phyloP scores from a whole-genome alignment of 2,888 invertebrate genomes.

The Magallana nippona region DNA sequence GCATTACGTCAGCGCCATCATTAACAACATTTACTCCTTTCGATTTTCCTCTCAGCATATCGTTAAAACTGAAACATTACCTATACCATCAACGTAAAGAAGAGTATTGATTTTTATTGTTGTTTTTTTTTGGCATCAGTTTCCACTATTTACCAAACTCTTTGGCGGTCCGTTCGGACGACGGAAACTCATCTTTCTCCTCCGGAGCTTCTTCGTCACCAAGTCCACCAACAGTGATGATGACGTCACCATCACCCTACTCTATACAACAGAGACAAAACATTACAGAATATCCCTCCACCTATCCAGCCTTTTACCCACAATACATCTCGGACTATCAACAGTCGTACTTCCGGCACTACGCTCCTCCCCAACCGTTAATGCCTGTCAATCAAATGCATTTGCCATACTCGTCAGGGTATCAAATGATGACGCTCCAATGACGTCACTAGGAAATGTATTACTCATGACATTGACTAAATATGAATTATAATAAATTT shows the following conservation, averaged over 20 bases:
- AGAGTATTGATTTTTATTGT: not conserved
- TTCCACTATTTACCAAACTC: not conserved
- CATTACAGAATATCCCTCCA: not conserved
- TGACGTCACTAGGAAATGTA: not conserved
- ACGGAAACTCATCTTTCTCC: not conserved
- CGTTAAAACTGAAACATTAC: too few relatives aligned
- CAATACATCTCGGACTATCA: not conserved
- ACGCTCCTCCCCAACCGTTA: not conserved
- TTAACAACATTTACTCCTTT: not conserved
- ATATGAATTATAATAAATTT: not conserved
- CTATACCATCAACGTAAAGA: too few relatives aligned
- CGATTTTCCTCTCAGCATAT: too few relatives aligned
- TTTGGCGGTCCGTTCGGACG: not conserved
- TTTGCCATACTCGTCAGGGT: not conserved
- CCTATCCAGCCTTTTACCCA: not conserved
- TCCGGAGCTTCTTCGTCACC: conserved; percentile 6
- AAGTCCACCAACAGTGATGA: not conserved
- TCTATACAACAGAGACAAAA: not conserved
- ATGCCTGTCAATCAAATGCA: not conserved
- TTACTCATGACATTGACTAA: not conserved
- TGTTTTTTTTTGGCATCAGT: not conserved
- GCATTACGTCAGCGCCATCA: not conserved
- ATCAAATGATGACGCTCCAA: not conserved
- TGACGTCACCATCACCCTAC: not conserved
- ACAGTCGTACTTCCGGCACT: conserved; percentile 3